Percentiles rank a stretch among this genome's conserved stretches.
Conservation (phyloP, 2,113 vertebrate species). For the Seriola aureovittata region DNA sequence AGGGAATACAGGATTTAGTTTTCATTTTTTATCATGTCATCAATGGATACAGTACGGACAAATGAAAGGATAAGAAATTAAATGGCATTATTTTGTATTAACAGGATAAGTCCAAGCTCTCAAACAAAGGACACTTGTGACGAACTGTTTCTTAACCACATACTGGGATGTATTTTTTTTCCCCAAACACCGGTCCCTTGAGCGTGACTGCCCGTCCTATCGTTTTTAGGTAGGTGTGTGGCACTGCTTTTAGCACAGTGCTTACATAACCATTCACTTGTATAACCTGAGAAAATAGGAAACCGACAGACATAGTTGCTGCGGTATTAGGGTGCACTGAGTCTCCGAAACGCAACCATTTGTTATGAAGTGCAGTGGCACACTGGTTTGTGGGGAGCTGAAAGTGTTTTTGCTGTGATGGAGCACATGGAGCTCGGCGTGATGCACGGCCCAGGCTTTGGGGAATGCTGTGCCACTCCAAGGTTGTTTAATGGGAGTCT, state of each 20-base stretch:
- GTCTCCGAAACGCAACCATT: conserved; percentile 37
- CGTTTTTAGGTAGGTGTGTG: conserved; percentile 12
- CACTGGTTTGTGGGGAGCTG: conserved; percentile 3
- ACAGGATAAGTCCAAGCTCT: not conserved
- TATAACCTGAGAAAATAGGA: conserved; percentile 39
- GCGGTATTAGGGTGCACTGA: conserved; percentile 1
- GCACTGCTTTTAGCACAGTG: conserved; percentile 22
- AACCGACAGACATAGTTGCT: conserved; percentile 24
- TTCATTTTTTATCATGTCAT: not conserved
- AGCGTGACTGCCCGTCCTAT: conserved; percentile 20
- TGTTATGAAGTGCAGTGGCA: conserved; percentile 24
- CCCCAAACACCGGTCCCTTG: not conserved
- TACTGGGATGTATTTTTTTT: not conserved
- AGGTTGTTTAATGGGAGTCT: conserved; percentile 65
- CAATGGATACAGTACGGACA: not conserved
- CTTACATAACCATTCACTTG: conserved; percentile 45
- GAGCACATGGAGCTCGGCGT: conserved; percentile 26
- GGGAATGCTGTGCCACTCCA: conserved; percentile 54
- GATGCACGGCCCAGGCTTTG: conserved; percentile 41
- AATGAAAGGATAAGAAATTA: not conserved
- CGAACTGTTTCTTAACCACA: not conserved
- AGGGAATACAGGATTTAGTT: not conserved
- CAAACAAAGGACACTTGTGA: not conserved
- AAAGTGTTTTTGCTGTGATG: conserved; percentile 41
- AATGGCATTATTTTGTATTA: conserved; percentile 3